Conservation (phyloP, 1,140 invertebrate genomes). For the Pogonognathellus flavescens region DNA sequence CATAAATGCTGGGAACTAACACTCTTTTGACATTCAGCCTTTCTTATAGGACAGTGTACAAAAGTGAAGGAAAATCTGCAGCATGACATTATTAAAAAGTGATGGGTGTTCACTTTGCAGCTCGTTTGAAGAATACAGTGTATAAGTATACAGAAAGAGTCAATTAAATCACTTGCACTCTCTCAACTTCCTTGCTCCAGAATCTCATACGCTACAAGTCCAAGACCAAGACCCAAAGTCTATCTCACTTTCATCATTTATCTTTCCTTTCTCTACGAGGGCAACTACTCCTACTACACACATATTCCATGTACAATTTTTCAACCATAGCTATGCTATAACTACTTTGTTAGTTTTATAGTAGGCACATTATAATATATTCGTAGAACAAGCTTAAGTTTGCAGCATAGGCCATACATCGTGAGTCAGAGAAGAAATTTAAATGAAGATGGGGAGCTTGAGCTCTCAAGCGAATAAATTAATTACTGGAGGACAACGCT, state of each 20-base stretch:
- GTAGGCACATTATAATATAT: too few species aligned
- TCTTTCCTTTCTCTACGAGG: slow-evolving; percentile 2
- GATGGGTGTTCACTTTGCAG: slow-evolving; percentile 30
- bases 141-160: background rate
- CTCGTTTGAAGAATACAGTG: slow-evolving; percentile 36
- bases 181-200: background rate
- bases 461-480: slow-evolving; percentile 49
- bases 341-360: too few species aligned
- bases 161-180: slow-evolving; percentile 42
- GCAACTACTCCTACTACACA: too few species aligned
- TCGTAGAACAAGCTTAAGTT: background rate
- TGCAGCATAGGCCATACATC: background rate
- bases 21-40: background rate
- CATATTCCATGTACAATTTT: background rate
- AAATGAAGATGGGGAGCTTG: slow-evolving; percentile 44
- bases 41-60: background rate
- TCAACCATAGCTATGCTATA: too few species aligned
- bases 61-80: background rate
- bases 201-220: too few species aligned
- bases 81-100: background rate
- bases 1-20: background rate
- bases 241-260: slow-evolving; percentile 46
- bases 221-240: background rate
- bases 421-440: slow-evolving; percentile 6
- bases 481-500: slow-evolving; percentile 37